phyloP scores from a whole-genome alignment of 2,888 invertebrate species.

The Spilarctia lutea region DNA sequence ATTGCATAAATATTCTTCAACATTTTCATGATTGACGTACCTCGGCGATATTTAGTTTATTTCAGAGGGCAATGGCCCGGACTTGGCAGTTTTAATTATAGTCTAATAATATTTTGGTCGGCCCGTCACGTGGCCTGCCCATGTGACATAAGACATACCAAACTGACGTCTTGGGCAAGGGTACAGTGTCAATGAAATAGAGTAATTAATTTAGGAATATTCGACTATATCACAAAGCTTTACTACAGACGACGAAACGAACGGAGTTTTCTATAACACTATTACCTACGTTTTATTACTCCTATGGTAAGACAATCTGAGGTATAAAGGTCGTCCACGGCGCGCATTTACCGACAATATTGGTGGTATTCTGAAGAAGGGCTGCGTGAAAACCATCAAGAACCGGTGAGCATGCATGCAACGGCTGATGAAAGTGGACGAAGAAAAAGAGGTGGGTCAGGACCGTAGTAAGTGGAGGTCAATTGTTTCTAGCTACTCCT shows the following conservation, averaged over 20 bases:
- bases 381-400: no score
- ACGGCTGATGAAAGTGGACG: no score
- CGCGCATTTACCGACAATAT: no score
- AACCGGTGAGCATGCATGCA: no score
- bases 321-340: no score
- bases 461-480: no score
- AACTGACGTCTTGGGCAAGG: slow-evolving; percentile 10
- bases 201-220: slow-evolving; percentile 3
- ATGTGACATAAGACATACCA: slow-evolving; percentile 19
- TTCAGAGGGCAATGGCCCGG: slow-evolving; percentile 49
- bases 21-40: slow-evolving; percentile 54
- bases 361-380: no score
- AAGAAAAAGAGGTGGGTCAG: no score
- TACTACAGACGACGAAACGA: not conserved
- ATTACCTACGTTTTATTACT: not conserved
- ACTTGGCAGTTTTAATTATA: slow-evolving; percentile 49
- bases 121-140: slow-evolving; percentile 18
- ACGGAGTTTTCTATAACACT: not conserved
- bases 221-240: not conserved
- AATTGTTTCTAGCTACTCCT: no score
- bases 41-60: slow-evolving; percentile 49
- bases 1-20: slow-evolving; percentile 31
- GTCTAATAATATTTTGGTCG: slow-evolving; percentile 29
- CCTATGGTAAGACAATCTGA: not conserved
- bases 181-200: slow-evolving; percentile 14